These are phyloP conservation scores for Netelia virgata DNA, from an alignment of 2,888 invertebrate genomes.

Conservation along the genomic window DNA sequence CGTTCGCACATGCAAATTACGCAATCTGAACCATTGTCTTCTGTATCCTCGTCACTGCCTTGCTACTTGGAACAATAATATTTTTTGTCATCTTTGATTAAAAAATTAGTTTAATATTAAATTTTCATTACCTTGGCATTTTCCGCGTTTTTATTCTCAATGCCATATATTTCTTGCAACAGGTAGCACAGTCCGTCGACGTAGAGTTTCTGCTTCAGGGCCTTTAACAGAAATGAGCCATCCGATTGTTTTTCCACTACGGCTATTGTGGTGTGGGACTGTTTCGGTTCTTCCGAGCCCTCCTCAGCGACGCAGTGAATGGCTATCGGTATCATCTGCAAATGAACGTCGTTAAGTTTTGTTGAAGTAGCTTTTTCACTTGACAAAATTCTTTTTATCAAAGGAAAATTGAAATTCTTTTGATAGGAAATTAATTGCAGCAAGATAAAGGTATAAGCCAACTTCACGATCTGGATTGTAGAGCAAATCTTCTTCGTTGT, in stretches of 20 bases:
- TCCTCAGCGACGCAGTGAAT: slow-evolving; percentile 98
- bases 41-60: slow-evolving; percentile 93
- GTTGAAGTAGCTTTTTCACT: not conserved
- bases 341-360: slow-evolving; percentile 7
- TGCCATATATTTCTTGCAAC: slow-evolving; percentile 99
- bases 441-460: slow-evolving; percentile 38
- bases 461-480: slow-evolving; percentile 94
- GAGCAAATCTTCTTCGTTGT: slow-evolving; percentile 92
- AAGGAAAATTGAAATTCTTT: not conserved
- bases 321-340: slow-evolving; percentile 92
- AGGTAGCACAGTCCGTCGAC: slow-evolving; percentile 98
- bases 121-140: slow-evolving; percentile 84
- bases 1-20: slow-evolving; percentile 99
- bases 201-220: slow-evolving; percentile 98
- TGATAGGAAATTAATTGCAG: not conserved
- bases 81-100: not conserved
- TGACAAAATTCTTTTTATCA: not conserved
- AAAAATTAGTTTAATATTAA: slow-evolving; percentile 2
- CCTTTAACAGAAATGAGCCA: slow-evolving; percentile 95
- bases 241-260: slow-evolving; percentile 96
- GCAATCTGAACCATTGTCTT: slow-evolving; percentile 98
- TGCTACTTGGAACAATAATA: slow-evolving; percentile 76
- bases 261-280: slow-evolving; percentile 97
- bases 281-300: slow-evolving; percentile 94
- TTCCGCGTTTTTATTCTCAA: slow-evolving; percentile 98